Percentiles rank a stretch among this genome's conserved stretches.
These are phyloP conservation scores for Masnerella sp. DNA, from an alignment of 2,888 invertebrate genomes.

Conservation along the genomic window DNA sequence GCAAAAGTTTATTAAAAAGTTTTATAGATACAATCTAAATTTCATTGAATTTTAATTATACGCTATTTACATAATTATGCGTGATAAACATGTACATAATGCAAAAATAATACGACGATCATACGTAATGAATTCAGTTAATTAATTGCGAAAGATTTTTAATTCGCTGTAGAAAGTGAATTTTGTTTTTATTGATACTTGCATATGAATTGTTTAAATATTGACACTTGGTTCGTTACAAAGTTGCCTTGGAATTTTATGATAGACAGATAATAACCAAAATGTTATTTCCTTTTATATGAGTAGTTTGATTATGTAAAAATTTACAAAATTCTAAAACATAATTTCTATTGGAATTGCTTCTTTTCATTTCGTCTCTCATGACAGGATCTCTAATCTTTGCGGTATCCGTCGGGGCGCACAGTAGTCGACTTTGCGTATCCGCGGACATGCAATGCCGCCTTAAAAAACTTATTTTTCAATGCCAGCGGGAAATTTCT, in stretches of 20 bases:
- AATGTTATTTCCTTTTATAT: no score
- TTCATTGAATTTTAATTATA: constrained; percentile 13
- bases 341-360: no score
- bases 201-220: no score
- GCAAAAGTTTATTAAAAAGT: no score
- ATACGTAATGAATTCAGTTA: constrained; percentile 15
- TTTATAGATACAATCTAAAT: no score
- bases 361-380: no score
- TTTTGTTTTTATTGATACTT: constrained; percentile 8
- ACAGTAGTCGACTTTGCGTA: constrained; percentile 48
- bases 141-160: constrained; percentile 17
- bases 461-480: constrained; percentile 31
- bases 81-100: constrained; percentile 1
- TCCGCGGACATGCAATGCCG: constrained; percentile 37
- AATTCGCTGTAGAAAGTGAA: constrained; percentile 19
- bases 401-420: constrained; percentile 30
- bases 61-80: constrained; percentile 12
- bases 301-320: no score
- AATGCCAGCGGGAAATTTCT: constrained; percentile 42
- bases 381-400: no score
- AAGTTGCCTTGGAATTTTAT: no score
- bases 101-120: background rate
- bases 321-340: no score
- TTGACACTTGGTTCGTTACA: no score
- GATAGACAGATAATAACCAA: no score